Conservation (phyloP, 2,113 vertebrate species). For the Sebastes schlegelii region DNA sequence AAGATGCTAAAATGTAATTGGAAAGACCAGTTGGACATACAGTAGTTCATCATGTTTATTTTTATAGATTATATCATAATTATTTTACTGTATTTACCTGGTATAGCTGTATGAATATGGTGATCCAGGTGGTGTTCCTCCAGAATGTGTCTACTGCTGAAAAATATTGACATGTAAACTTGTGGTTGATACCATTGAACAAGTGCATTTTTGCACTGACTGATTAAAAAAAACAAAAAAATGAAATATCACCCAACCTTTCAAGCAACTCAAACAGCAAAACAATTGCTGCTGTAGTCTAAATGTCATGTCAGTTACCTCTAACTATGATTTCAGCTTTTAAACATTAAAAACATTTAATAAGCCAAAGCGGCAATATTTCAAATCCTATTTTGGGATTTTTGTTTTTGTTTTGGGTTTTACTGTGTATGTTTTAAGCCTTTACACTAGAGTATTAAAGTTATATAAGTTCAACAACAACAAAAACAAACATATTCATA, state of each 20-base stretch:
- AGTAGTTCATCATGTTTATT: background rate
- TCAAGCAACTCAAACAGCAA: background rate
- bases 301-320: background rate
- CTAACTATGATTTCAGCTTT: background rate
- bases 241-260: background rate
- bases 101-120: too few relatives aligned
- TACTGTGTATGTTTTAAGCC: too few relatives aligned
- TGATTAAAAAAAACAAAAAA: too few relatives aligned
- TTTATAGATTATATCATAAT: background rate
- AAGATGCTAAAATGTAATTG: background rate
- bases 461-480: too few relatives aligned
- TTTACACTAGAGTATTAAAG: too few relatives aligned
- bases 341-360: background rate
- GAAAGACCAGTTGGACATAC: background rate
- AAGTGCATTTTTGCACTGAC: background rate
- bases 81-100: background rate
- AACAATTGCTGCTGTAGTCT: background rate
- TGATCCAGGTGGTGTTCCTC: background rate
- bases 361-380: background rate
- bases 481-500: too few relatives aligned
- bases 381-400: background rate
- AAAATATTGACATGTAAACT: conserved; percentile 1
- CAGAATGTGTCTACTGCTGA: background rate
- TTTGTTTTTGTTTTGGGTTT: background rate
- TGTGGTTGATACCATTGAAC: background rate